Base-by-base conservation (phyloP, 2,113 vertebrate species). In the Siphamia tubifer region DNA sequence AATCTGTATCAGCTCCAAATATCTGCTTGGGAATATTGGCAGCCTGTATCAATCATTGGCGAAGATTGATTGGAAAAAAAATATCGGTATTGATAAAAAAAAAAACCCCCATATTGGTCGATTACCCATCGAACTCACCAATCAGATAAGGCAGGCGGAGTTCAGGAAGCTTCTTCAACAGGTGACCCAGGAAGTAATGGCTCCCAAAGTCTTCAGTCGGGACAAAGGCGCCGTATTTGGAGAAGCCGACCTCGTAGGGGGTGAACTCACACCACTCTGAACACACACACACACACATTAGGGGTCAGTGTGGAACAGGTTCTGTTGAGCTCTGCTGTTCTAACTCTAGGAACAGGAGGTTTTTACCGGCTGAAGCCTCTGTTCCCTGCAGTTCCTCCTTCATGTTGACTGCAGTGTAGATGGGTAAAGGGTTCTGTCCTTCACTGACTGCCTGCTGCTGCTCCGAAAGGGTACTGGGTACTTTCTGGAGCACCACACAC, bases 221-320 rank as follows among this genome's bases (percentile, higher is more conserved):
- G 56, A 96, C 87, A 40, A 92, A 94, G 2, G 85, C 92, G 1
- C 96, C 95, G 0, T 96, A 96, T 81, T 96, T 97, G 25, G 89
- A 89, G 21, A 97, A 82, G 36, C 94, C 85, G 0, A 97, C 93
- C 55, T 97, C 96, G 0, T 94, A 95, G 25, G 96, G 95, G n/a
- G 94, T 95, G 72, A 96, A 97, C 51, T 96, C 94, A 0, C 89
- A 80, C 94, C 95, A 96, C 79, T 96, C 95, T 96, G 75, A 51
- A 24, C 45, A 66, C 8, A 32, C n/a, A n/a, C n/a, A n/a, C n/a
- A n/a, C n/a, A 35, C 2, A 39, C 4, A 38, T n/a, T n/a, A n/a
- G n/a, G n/a, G n/a, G n/a, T n/a, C n/a, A n/a, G n/a, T n/a, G n/a
- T n/a, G n/a, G n/a, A n/a, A n/a, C n/a, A n/a, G n/a, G n/a, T n/a